Conservation (phyloP, 2,113 vertebrate genomes). For the Rhinichthys klamathensis region DNA sequence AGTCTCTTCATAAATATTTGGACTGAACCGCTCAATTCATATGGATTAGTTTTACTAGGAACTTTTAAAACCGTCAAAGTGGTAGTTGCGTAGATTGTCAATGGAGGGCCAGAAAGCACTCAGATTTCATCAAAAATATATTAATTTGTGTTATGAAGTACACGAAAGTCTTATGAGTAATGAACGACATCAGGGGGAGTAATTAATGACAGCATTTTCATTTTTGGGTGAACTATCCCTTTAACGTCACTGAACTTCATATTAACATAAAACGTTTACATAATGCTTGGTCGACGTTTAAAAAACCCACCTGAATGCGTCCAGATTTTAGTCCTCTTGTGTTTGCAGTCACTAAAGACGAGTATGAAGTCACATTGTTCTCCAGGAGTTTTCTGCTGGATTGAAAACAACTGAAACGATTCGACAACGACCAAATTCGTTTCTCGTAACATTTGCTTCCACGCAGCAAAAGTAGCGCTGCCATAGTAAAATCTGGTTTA, state of each 20-base stretch:
- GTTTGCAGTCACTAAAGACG: conserved; percentile 35
- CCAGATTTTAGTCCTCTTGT: conserved; percentile 35
- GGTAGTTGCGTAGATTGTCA: no score
- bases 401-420: conserved; percentile 13
- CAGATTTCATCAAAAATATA: no score
- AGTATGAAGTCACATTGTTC: conserved; percentile 4
- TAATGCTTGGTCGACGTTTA: not conserved
- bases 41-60: no score
- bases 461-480: conserved; percentile 63
- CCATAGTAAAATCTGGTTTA: conserved; percentile 61
- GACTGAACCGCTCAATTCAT: no score
- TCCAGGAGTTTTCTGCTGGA: not conserved
- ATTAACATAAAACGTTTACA: not conserved
- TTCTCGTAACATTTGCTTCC: conserved; percentile 56
- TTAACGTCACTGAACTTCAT: not conserved
- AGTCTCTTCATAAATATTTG: no score
- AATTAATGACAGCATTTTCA: no score
- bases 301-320: conserved; percentile 65
- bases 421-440: conserved; percentile 55
- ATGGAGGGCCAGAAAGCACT: no score
- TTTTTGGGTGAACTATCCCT: no score
- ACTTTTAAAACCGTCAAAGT: no score
- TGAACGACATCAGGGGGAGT: no score
- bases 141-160: no score
- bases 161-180: no score